phyloP scores from a whole-genome alignment of 2,797 vertebrate species.

The Triplophysa bombifrons region DNA sequence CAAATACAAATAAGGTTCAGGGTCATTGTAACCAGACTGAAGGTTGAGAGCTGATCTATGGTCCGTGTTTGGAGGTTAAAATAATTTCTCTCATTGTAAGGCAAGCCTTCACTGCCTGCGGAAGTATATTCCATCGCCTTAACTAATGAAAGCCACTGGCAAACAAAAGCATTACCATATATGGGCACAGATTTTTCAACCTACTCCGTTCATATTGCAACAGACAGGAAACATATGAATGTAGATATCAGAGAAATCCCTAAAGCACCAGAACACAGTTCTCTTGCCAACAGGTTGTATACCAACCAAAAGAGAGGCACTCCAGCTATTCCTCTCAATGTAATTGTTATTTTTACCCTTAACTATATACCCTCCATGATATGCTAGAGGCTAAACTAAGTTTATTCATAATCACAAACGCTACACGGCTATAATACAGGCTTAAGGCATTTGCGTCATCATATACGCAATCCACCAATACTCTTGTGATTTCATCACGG shows the following conservation, averaged over 20 bases:
- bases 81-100: constrained; percentile 7
- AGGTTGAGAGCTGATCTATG: not conserved
- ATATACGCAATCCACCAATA: not conserved
- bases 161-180: constrained; percentile 35
- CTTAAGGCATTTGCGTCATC: not conserved
- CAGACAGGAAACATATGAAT: constrained; percentile 43
- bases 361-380: not conserved
- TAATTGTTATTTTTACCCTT: not conserved
- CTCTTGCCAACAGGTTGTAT: constrained; percentile 36
- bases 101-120: not conserved
- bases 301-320: constrained; percentile 21
- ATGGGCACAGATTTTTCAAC: constrained; percentile 20
- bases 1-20: not conserved
- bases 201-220: constrained; percentile 31
- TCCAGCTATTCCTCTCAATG: constrained; percentile 35
- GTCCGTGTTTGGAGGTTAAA: constrained; percentile 5
- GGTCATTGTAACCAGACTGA: not conserved
- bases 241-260: constrained; percentile 35
- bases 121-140: not conserved
- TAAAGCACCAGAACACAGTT: constrained; percentile 30
- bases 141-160: constrained; percentile 17
- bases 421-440: not conserved
- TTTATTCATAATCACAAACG: constrained; percentile 3
- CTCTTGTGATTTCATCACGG: too few species aligned
- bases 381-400: constrained; percentile 4